Base-by-base conservation (phyloP, 2,797 vertebrate species). In the Danio jaintianensis region DNA sequence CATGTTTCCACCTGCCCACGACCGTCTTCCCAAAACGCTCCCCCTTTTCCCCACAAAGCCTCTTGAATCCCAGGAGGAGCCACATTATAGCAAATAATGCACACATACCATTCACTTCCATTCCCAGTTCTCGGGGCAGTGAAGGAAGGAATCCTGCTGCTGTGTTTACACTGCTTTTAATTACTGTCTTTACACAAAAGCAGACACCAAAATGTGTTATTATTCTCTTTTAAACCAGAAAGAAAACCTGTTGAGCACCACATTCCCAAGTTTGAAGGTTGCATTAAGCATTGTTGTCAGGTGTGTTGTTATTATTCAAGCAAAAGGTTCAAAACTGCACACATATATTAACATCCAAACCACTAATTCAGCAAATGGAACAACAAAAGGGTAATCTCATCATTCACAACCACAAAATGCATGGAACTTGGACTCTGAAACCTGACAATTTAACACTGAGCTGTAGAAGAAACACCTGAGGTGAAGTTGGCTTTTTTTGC, bases 1-100 rank as follows among this genome's bases (percentile, higher is more conserved):
- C 93, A 90, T 85, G 93, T 82, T 82, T 84, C 75, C 84, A 86
- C 85, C 81, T 83, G 79, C 80, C 82, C 82, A 75, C 9, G 59
- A 78, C 76, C 61, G 78, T 84, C 80, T 85, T 86, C 70, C 70
- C 40, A 76, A 75, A 71, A 62, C 52, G 48, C 75, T 40, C n/a
- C 68, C 72, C 66, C 62, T 77, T 68, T 83, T 83, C 79, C 74
- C 40, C 64, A 61, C 70, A 77, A 79, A 82, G 72, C 79, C 84
- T 80, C 80, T 75, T 76, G 29, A 64, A 75, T 68, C 84, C 71
- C 22, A 70, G 13, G 47, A 78, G 73, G 77, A 69, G 81, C 29
- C 52, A 48, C 47, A 76, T 71, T 76, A 52, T 29, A 73, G 62
- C 18, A 36, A 76, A 78, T 38, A 64, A 72, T 36, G 53, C 56